These are phyloP conservation scores for Leptopilina syphax DNA, from an alignment of 2,888 invertebrate species.

Conservation along the genomic window DNA sequence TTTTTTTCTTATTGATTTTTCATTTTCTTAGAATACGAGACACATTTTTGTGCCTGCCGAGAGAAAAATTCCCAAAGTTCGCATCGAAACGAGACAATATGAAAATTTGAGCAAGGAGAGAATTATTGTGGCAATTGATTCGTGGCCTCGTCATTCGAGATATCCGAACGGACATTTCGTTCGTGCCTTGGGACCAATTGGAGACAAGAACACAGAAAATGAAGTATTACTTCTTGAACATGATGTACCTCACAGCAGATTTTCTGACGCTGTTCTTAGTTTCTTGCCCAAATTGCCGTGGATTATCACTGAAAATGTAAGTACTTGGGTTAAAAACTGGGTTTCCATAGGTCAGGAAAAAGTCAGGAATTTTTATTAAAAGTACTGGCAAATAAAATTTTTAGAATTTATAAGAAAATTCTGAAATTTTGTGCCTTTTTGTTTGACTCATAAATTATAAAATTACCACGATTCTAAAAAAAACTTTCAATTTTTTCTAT, in stretches of 20 bases:
- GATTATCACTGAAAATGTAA: conserved; percentile 89
- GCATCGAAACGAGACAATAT: conserved; percentile 96
- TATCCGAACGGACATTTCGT: conserved; percentile 98
- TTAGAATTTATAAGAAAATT: no score
- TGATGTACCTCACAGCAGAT: conserved; percentile 96
- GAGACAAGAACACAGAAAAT: conserved; percentile 97
- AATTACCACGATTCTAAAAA: no score
- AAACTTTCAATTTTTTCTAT: no score
- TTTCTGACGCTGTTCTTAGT: conserved; percentile 94
- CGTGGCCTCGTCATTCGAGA: conserved; percentile 95
- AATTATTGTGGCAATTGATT: conserved; percentile 96
- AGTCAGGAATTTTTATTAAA: no score
- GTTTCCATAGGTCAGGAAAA: no score
- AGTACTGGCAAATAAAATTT: no score
- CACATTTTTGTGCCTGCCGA: conserved; percentile 98
- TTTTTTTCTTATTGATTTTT: no score
- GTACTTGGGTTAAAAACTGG: conserved; percentile 48
- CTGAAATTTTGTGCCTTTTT: no score
- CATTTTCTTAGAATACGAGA: conserved; percentile 75
- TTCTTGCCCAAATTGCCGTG: conserved; percentile 95
- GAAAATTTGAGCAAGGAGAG: conserved; percentile 88
- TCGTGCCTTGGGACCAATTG: conserved; percentile 92
- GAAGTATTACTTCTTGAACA: conserved; percentile 97
- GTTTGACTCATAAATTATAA: no score
- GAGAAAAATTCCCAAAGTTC: conserved; percentile 93